Evolutionary conservation across 2,113 vertebrate species (phyloP).

Genomic region (Perca schrenkii): DNA sequence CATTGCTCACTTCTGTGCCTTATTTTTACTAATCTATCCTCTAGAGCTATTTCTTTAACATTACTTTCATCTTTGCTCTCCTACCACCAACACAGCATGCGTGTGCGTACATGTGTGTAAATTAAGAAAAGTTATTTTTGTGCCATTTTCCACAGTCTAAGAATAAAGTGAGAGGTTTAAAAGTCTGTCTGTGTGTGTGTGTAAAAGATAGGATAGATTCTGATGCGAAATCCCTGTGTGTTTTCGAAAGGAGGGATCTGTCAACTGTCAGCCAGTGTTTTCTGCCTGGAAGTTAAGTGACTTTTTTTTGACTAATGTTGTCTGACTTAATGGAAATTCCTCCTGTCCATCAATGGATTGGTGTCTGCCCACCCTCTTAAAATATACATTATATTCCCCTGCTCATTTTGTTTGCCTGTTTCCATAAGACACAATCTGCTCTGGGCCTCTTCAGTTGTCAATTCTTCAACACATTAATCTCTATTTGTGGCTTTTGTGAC

Average conservation of each 20-base stretch:
- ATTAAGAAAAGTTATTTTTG: conserved; percentile 20
- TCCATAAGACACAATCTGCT: conserved; percentile 22
- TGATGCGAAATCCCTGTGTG: conserved; percentile 33
- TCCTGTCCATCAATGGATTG: conserved; percentile 46
- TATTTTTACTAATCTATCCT: conserved; percentile 27
- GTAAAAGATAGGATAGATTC: conserved; percentile 8
- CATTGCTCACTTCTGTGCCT: neutral
- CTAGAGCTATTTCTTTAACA: neutral
- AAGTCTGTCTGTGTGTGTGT: conserved; percentile 30
- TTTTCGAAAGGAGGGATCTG: conserved; percentile 54
- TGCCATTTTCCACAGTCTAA: conserved; percentile 9
- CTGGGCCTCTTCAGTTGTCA: conserved; percentile 16
- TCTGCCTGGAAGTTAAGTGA: conserved; percentile 48
- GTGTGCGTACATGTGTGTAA: neutral
- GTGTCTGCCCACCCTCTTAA: conserved; percentile 16
- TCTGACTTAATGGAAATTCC: conserved; percentile 34
- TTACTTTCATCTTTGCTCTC: conserved; percentile 52
- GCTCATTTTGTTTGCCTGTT: conserved; percentile 31
- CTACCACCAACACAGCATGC: neutral
- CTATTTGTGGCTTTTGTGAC: conserved; percentile 13
- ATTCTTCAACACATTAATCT: conserved; percentile 40
- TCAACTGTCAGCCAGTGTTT: conserved; percentile 59
- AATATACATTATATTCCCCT: conserved; percentile 3
- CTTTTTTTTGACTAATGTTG: conserved; percentile 57
- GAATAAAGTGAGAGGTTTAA: conserved; percentile 51